Base-by-base conservation (phyloP, 2,113 vertebrate genomes). In the Boulengeromyrus knoepffleri region DNA sequence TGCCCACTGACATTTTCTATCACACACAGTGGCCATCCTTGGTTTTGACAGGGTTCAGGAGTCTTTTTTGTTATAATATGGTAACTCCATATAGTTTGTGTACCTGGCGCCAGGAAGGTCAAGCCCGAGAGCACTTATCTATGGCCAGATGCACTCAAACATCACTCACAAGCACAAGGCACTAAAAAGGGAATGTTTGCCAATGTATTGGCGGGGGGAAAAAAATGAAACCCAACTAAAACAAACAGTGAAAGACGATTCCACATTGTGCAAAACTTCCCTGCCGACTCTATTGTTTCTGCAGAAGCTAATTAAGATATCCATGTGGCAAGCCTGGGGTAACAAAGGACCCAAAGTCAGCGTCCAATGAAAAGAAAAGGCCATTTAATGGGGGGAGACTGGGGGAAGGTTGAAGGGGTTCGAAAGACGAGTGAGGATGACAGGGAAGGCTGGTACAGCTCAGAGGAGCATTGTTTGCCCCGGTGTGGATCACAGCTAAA, bases 271-370 rank as follows among this genome's bases (percentile, higher is more conserved):
- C 53, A 15, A n/a, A 85, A 80, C 80, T 56, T 85, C 15, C 10
- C 77, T 31, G 47, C 27, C 1, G 8, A 17, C 80, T 39, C 88
- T 42, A 42, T 66, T 84, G 89, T 89, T 91, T 56, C 24, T 46
- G 27, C 47, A 77, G 58, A 90, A 89, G 88, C 89, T 88, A 87
- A 91, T 93, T 92, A 74, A 91, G 90, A 91, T 80, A 85, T 80
- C 83, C 50, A 70, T 84, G 70, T 87, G 80, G 84, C 45, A 87
- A 70, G 58, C n/a, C 58, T 66, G 36, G 36, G 36, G 47, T 89
- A 85, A 90, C 85, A 92, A 90, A 92, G 86, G 85, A 66, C 88
- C 84, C 74, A 49, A 66, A 89, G 83, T 83, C 52, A 89, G 90
- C 19, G 24, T 88, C 87, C 42, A 85, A 49, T 13, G 56, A 58